Evolutionary conservation across 2,113 vertebrate species (phyloP), one percentile per base, ranked within the genome.

Genomic region (Abramis brama): DNA sequence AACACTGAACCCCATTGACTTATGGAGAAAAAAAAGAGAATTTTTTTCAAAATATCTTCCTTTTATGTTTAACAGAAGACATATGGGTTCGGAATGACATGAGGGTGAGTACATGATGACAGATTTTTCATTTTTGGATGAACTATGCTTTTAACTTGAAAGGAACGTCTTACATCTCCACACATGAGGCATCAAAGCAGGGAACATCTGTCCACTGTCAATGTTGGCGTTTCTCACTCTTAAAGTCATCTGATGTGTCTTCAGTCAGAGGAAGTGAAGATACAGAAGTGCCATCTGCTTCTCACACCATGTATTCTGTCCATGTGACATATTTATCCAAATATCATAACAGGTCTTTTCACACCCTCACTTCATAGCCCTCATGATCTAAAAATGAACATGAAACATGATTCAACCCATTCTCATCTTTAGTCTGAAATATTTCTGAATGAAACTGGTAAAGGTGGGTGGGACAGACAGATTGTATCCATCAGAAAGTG

Each of bases 231-330:
- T 57, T 85, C 30, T 52, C 55, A 4, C 74, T 57, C 45, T 19
- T 59, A 25, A 17, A 64, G 6, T 68, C 33, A 39, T 86, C 66
- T 80, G 52, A 80, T 74, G 80, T 77, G n/a, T 15, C 57, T 36
- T 88, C 66, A 74, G 68, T 79, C 73, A 83, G 17, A 70, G 47
- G 27, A 80, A 84, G 62, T 39, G 66, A 27, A 57, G 39, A 62
- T 78, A 80, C 62, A 84, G 77, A 80, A 25, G n/a, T 52, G 60
- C 90, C 90, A 91, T 91, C 90, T 90, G 90, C 75, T 87, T 74
- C 70, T 55, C 86, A 79, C 86, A 79, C 86, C 87, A 91, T 86
- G 73, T 78, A 75, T 59, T 83, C 60, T 88, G 79, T 71, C 77
- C 10, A 73, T 36, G 27, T 81, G 70, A 27, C 78, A 62, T n/a